phyloP scores from a whole-genome alignment of 2,888 invertebrate species.

The Eremobia ochroleuca region DNA sequence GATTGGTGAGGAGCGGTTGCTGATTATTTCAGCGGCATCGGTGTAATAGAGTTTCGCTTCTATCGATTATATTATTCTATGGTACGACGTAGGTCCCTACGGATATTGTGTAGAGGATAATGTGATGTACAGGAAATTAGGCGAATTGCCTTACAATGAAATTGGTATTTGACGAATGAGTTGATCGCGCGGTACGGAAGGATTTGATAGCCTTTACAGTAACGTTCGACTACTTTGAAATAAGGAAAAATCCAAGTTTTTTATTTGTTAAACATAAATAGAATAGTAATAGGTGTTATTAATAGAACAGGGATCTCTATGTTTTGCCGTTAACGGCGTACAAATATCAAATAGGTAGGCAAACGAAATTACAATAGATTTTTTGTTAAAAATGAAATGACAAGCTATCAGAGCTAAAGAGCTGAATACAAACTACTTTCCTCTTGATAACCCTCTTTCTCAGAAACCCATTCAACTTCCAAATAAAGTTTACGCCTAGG shows the following conservation, averaged over 20 bases:
- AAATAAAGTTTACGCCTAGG: background rate
- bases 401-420: too few relatives aligned
- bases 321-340: too few relatives aligned
- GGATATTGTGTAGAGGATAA: conserved; percentile 22
- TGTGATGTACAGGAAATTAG: conserved; percentile 50
- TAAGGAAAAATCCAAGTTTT: conserved; percentile 3
- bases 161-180: background rate
- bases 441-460: background rate
- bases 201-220: background rate
- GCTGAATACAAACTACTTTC: background rate
- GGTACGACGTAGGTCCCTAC: conserved; percentile 1
- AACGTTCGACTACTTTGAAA: background rate
- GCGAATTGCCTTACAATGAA: conserved; percentile 41
- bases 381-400: too few relatives aligned
- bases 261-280: too few relatives aligned
- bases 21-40: background rate
- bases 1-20: too few relatives aligned
- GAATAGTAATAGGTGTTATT: too few relatives aligned
- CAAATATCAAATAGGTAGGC: too few relatives aligned
- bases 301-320: too few relatives aligned
- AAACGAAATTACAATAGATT: too few relatives aligned
- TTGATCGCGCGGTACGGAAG: background rate
- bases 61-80: conserved; percentile 11
- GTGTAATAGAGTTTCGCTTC: background rate
- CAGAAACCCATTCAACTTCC: background rate